Evolutionary conservation across 37 sponge, comb jelly and placozoan species (phyloP).

Genomic region (Tethya wilhelma): DNA sequence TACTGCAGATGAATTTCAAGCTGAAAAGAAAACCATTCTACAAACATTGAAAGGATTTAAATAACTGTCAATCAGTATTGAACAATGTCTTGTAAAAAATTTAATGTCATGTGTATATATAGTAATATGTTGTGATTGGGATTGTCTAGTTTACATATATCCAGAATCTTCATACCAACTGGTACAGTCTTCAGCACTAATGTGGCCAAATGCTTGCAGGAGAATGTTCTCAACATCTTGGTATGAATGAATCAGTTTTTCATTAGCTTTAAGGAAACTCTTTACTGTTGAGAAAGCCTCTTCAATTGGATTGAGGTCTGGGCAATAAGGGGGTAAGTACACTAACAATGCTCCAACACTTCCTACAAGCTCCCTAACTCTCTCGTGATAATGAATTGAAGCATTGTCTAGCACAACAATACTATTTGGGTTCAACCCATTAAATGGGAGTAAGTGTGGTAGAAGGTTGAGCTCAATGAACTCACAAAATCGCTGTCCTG

Average conservation of each 20-base stretch:
- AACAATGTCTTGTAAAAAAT: not conserved
- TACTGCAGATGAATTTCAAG: conserved; percentile 24
- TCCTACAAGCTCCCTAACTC: not conserved
- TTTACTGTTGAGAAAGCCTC: conserved; percentile 21
- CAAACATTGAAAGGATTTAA: conserved; percentile 7
- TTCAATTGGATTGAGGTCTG: conserved; percentile 22
- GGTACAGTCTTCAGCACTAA: not conserved
- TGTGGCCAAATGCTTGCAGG: not conserved
- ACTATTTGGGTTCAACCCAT: conserved; percentile 22
- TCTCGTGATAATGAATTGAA: conserved; percentile 10
- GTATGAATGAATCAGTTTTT: not conserved
- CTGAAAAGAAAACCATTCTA: conserved; percentile 14
- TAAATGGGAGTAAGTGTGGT: conserved; percentile 36
- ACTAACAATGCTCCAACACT: conserved; percentile 20
- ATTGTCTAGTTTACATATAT: not conserved
- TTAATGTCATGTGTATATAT: not conserved
- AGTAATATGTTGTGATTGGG: not conserved
- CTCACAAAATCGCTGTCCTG: conserved; percentile 2
- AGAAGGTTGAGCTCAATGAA: conserved; percentile 19
- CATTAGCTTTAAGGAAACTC: conserved; percentile 20
- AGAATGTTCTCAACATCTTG: conserved; percentile 15
- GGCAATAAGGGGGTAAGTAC: conserved; percentile 11
- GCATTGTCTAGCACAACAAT: conserved; percentile 35
- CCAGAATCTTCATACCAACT: conserved; percentile 11
- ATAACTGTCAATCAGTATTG: not conserved